Evolutionary conservation across 2,888 invertebrate species (phyloP), one percentile per base, ranked within the genome.

Genomic region (Apotomis capreana): DNA sequence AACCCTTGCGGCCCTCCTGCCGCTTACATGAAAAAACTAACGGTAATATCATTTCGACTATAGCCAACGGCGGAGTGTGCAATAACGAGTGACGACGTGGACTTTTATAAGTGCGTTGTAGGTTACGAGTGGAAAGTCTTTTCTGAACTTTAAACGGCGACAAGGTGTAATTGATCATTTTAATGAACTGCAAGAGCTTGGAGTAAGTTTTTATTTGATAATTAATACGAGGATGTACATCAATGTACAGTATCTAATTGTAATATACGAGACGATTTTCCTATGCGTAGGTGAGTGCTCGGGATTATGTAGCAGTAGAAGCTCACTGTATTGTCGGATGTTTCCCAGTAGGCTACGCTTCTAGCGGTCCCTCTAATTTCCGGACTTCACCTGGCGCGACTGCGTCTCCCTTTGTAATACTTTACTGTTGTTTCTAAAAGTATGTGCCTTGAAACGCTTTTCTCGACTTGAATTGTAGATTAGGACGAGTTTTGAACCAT

Each of bases 391-490:
- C 84, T 80, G 82, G 82, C 80, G 84, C 83, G 81, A 79, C 83
- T 83, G 80, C 79, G 74, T 86, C 85, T 79, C 79, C 85, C 82
- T 83, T 83, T 84, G 86, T 84, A 85, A 87, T 87, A 87, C 85
- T 86, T 81, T 84, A 88, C 88, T 91, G 88, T 91, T 89, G 80
- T 91, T 93, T 92, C 91, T 92, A 92, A 92, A 92, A 92, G 90
- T 92, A 92, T 92, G 93, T 93, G 93, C 93, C 93, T 93, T 93
- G 92, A 87, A 88, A 91, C 86, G 92, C 92, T 93, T 92, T 92
- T 87, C 91, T 91, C 88, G 88, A 91, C 88, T 90, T 85, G 88
- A 89, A 87, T 88, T 84, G 88, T 92, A 92, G 91, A 85, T 88
- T 91, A 91, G 90, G 89, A 87, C 89, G 88, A 90, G 87, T 91